Evolutionary conservation across 2,797 vertebrate genomes (phyloP), one percentile per base, ranked within the genome.

Genomic region (Tenualosa ilisha): DNA sequence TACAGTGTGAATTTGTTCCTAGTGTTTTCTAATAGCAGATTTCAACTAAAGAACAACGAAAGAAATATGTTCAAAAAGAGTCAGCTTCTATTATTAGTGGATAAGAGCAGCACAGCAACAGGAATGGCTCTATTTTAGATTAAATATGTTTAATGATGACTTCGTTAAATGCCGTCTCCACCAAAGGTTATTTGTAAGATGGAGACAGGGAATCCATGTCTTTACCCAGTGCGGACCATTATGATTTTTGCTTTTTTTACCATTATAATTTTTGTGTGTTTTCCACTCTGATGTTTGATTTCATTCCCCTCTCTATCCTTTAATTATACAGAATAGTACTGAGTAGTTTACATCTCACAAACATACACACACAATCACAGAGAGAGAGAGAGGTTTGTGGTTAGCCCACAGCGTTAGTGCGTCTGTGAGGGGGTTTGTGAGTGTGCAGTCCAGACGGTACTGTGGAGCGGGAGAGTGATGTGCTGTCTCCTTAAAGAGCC

Each of bases 401-500:
- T 31, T 40, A 72, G 65, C 31, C 0, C 65, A 72, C 31, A 72
- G 65, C 3, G 13, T 11, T 15, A 3, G 65, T 46, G 72, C 46
- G 17, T 79, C 15, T 79, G 17, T 79, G 72, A 20, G 37, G 72
- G 20, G 72, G 37, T 20, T 79, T 22, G 72, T 15, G 6, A 40
- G 0, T 31, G 31, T 31, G 31, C 31, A 31, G 31, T 31, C 31
- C 40, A 22, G 63, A 12, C 24, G 26, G 26, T 40, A 31, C 26
- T 13, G 26, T 3, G 65, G 13, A 17, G 72, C 17, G 5, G 37
- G 72, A 79, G 72, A 79, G 37, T 79, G 72, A 79, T 79, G 72
- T 79, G 72, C 72, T 79, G 72, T 79, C 72, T 79, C 15, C 72
- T 79, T 79, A 79, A 79, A 46, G 72, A 79, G 37, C 37, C 43